Percentiles rank a stretch among this genome's conserved stretches.
Evolutionary conservation across 37 sponge, comb jelly and placozoan species (phyloP).

Genomic region (Theonella swinhoei): DNA sequence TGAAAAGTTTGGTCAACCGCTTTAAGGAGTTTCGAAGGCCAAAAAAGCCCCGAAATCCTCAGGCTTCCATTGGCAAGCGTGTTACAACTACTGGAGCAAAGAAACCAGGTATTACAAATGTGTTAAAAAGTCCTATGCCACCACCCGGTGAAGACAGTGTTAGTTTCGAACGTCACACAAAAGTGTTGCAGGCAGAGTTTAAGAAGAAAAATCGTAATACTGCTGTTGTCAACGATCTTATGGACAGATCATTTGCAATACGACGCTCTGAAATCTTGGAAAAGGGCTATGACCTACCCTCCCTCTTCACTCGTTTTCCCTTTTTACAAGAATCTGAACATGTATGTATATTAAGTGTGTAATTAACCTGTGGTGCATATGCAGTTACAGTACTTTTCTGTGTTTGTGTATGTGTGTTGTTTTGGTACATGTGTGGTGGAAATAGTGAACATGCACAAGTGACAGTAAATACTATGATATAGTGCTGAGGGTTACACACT

Average conservation of each 20-base stretch:
- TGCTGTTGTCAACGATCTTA: constrained; percentile 1
- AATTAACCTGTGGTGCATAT: not conserved
- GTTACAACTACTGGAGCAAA: not conserved
- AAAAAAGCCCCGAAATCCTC: not conserved
- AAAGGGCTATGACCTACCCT: not conserved
- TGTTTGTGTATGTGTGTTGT: not conserved
- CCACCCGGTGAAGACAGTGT: not conserved
- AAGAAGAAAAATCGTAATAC: not conserved
- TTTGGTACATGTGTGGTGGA: not conserved
- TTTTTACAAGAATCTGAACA: constrained; percentile 1
- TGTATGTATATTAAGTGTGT: not conserved
- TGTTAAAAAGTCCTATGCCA: not conserved
- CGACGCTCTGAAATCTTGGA: not conserved
- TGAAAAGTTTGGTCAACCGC: not conserved
- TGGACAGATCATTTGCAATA: constrained; percentile 9
- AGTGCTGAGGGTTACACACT: no score
- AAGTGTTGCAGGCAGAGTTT: not conserved
- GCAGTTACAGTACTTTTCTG: not conserved
- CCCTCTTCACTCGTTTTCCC: not conserved
- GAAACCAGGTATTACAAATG: not conserved
- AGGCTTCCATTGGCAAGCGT: not conserved
- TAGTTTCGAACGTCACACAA: not conserved
- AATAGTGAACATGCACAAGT: no score
- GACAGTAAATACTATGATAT: no score
- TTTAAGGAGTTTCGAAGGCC: constrained; percentile 15